Evolutionary conservation across 1,140 invertebrate genomes (phyloP).

Genomic region (Bombus waltoni): DNA sequence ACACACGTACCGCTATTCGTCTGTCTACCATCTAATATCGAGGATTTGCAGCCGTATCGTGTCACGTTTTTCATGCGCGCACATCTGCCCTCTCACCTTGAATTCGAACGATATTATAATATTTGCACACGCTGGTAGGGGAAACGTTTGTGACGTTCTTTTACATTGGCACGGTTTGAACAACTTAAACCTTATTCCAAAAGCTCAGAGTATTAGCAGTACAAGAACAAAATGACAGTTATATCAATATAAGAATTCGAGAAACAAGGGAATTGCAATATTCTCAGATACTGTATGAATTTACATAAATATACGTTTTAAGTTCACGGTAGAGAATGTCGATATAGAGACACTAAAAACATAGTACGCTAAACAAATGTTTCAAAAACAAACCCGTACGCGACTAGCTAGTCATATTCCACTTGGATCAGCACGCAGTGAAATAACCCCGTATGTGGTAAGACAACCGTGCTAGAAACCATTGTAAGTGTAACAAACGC

Average conservation of each 20-base stretch:
- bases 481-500: too few relatives aligned
- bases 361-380: not conserved
- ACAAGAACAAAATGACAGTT: not conserved
- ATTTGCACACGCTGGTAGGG: constrained; percentile 54
- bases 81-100: constrained; percentile 12
- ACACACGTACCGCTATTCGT: constrained; percentile 32
- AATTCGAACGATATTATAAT: constrained; percentile 69
- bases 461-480: not conserved
- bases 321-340: not conserved
- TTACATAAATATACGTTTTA: not conserved
- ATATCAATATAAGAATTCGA: too few relatives aligned
- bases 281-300: not conserved
- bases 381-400: too few relatives aligned
- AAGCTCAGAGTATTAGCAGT: not conserved
- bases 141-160: not conserved
- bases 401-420: too few relatives aligned
- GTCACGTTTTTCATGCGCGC: constrained; percentile 34
- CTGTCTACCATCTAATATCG: constrained; percentile 40
- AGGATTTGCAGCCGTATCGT: constrained; percentile 48
- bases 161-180: too few relatives aligned
- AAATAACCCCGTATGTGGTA: too few relatives aligned
- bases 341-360: not conserved
- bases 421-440: not conserved
- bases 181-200: not conserved
- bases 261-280: not conserved